phyloP scores from a whole-genome alignment of 2,888 invertebrate species.

The Drosophila mulleri region DNA sequence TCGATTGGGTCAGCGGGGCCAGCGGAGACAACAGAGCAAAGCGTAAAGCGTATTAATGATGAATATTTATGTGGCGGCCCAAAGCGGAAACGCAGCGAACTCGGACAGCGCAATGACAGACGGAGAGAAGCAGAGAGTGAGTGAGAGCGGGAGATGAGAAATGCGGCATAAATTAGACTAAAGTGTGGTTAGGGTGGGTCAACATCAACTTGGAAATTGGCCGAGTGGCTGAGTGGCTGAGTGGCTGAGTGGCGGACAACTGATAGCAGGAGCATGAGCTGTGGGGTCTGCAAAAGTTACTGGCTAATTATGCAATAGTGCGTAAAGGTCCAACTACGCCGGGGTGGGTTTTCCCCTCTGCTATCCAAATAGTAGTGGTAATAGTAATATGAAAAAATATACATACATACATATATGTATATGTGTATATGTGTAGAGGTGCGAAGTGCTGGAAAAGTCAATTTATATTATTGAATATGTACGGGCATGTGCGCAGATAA shows the following conservation, averaged over 20 bases:
- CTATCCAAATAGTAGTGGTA: background rate
- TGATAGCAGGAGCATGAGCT: slow-evolving; percentile 53
- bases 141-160: slow-evolving; percentile 37
- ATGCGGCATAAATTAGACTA: slow-evolving; percentile 77
- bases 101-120: slow-evolving; percentile 31
- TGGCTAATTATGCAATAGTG: slow-evolving; percentile 74
- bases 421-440: slow-evolving; percentile 14
- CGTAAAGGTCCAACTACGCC: slow-evolving; percentile 49
- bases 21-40: slow-evolving; percentile 51
- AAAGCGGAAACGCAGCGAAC: slow-evolving; percentile 63
- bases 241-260: slow-evolving; percentile 48
- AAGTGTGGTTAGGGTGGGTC: slow-evolving; percentile 71
- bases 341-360: slow-evolving; percentile 22
- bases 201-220: slow-evolving; percentile 48
- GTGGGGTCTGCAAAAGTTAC: slow-evolving; percentile 41
- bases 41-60: slow-evolving; percentile 81
- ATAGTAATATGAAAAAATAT: slow-evolving; percentile 1
- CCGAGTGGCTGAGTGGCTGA: slow-evolving; percentile 34
- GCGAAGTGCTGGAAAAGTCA: slow-evolving; percentile 43
- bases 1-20: slow-evolving; percentile 56
- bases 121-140: background rate
- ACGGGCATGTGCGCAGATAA: slow-evolving; percentile 15
- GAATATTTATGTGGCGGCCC: slow-evolving; percentile 77
- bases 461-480: slow-evolving; percentile 37
- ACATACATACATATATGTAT: background rate